Evolutionary conservation across 2,888 invertebrate species (phyloP).

Genomic region (Meganola albula): DNA sequence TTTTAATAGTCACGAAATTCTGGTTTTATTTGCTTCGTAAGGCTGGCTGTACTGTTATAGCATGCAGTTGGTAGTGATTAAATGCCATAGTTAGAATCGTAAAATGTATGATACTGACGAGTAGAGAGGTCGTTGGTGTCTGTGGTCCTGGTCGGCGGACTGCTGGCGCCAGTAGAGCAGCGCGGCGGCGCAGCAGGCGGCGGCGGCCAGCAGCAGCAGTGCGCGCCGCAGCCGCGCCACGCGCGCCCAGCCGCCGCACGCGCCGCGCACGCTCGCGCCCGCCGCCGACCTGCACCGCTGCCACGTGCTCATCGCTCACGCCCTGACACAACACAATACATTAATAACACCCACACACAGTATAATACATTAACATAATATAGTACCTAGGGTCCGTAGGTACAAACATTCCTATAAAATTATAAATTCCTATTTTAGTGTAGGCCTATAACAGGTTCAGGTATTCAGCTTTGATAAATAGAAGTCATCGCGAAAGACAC

Average conservation of each 20-base stretch:
- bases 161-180: conserved; percentile 81
- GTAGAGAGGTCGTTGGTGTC: conserved; percentile 50
- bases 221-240: conserved; percentile 76
- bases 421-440: no score
- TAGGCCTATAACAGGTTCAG: no score
- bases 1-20: no score
- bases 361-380: no score
- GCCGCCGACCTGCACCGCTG: conserved; percentile 58
- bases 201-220: conserved; percentile 72
- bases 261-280: conserved; percentile 48
- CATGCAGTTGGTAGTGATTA: no score
- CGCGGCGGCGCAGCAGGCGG: conserved; percentile 75
- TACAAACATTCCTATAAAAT: no score
- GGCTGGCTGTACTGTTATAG: no score
- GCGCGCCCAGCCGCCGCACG: conserved; percentile 71
- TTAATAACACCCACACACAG: no score
- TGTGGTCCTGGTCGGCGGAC: conserved; percentile 62
- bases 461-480: no score
- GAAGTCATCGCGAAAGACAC: no score
- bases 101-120: conserved; percentile 35
- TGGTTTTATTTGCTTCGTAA: no score
- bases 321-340: conserved; percentile 42
- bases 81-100: background rate
- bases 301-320: conserved; percentile 38
- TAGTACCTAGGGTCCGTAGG: no score